Evolutionary conservation across 1,140 invertebrate genomes (phyloP).

Genomic region (Ericerus pela): DNA sequence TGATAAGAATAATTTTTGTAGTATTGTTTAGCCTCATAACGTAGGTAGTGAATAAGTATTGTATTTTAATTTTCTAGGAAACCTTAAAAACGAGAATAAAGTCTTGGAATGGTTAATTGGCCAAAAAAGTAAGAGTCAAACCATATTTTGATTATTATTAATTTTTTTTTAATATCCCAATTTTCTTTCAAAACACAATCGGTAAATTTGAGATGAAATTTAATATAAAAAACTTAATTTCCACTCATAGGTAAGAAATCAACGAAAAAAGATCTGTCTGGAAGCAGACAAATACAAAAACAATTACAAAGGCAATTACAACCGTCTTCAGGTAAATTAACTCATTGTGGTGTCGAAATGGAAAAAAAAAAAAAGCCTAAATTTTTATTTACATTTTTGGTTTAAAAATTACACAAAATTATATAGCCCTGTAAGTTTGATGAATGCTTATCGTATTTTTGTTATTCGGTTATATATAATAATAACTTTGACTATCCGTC

Average conservation of each 20-base stretch:
- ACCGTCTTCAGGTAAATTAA: slow-evolving; percentile 1
- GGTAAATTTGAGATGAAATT: too few species aligned
- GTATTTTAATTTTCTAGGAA: slow-evolving; percentile 53
- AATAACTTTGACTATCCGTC: too few species aligned
- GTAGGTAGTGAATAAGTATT: too few species aligned
- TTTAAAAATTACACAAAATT: too few species aligned
- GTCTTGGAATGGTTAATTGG: slow-evolving; percentile 88
- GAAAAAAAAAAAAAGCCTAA: neutral
- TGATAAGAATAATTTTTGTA: too few species aligned
- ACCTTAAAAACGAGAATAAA: slow-evolving; percentile 87
- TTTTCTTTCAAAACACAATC: too few species aligned
- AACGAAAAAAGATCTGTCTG: neutral
- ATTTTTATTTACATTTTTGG: neutral
- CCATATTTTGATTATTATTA: neutral
- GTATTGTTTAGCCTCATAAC: too few species aligned
- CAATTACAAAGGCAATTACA: neutral
- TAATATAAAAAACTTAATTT: too few species aligned
- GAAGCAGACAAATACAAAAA: neutral
- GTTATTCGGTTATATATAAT: too few species aligned
- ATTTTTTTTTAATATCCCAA: neutral
- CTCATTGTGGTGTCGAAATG: neutral
- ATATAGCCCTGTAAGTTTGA: too few species aligned
- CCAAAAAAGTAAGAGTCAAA: slow-evolving; percentile 72
- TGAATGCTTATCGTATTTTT: too few species aligned
- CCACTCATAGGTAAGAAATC: slow-evolving; percentile 7